Base-by-base conservation (phyloP, 2,797 vertebrate genomes). In the Tenualosa thibaudeaui region DNA sequence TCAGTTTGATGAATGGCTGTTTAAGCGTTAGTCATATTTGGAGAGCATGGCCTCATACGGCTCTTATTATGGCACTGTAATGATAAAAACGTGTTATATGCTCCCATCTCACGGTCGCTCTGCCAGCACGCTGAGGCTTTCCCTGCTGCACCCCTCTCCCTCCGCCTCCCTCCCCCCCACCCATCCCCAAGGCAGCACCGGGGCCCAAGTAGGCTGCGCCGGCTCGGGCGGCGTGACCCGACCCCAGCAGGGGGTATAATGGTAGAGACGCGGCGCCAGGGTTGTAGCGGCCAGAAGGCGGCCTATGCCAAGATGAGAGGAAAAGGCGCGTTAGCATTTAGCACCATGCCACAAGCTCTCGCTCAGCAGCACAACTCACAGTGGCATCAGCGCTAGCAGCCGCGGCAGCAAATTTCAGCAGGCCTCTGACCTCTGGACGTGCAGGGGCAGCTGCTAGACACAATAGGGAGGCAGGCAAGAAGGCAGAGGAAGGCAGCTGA, bases 11-110 rank as follows among this genome's bases (percentile, higher is more conserved):
- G 86, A 85, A 90, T 89, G 85, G 13, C 84, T 15, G 89, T 87
- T 93, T 88, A 88, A 85, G 91, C 86, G 89, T 93, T 92, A 93
- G 90, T 95, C 93, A 94, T 91, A 89, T 93, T 92, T 93, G 92
- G 93, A 93, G 86, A 75, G 49, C 49, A 84, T 86, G 53, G 84
- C 85, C 89, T 90, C 90, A 87, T 91, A 84, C 88, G 90, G 90
- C 90, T 94, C 87, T 91, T 92, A 93, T 93, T 93, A 93, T 91
- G 86, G 15, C 54, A 86, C 88, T 84, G 88, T 91, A 90, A 90
- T 91, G 90, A 89, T 89, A 89, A 91, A 93, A 95, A 92, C 88
- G 92, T 91, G 91, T 92, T 78, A 91, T 91, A 83, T 84, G 71
- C 90, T 91, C 26, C 85, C 87, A 84, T 89, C 90, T 89, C 81